Base-by-base conservation (phyloP, 2,888 invertebrate species). In the Nemotelus pantherinus region DNA sequence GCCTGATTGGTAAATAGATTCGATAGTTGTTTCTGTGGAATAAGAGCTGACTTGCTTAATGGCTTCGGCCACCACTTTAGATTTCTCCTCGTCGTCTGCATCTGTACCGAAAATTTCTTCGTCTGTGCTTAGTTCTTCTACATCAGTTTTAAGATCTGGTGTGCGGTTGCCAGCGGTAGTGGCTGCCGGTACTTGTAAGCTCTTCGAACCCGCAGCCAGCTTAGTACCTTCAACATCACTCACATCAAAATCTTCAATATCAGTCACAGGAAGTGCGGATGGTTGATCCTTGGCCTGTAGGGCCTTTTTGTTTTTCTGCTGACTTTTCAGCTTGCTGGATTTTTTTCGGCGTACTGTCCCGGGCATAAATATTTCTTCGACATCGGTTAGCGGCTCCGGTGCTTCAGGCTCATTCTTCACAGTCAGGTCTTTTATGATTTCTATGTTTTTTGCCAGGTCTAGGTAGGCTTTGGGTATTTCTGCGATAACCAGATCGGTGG, bases 121-220 rank as follows among this genome's bases (percentile, higher is more conserved):
- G 74, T 88, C 87, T 48, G 85, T 87, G 58, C 87, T 87, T 6
- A 88, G 77, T 77, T 88, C 86, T 82, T 89, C 89, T 7, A 85
- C 77, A 81, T 89, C 89, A 39, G 88, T 88, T 6, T 79, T 77
- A 78, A 83, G 82, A 44, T 82, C 82, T 5, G 79, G 76, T 47
- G 80, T 79, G 63, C 78, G 81, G 53, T 81, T 82, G 41, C 63
- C 75, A 60, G 74, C 53, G 65, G 68, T 68, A 44, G 5, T 50
- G 9, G 25, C 55, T n/a, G 53, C 48, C 2, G 64, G 71, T 41
- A 71, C 47, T 76, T 81, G 71, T 77, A 80, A 72, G 78, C 78
- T 6, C 74, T 77, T 71, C 2, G 81, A 80, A 25, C 81, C 81
- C 63, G 80, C 80, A n/a, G 44, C 71, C 5, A 41, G 43, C 10